Evolutionary conservation across 2,797 vertebrate species (phyloP), one percentile per base, ranked within the genome.

Genomic region (Gambelia wislizenii): DNA sequence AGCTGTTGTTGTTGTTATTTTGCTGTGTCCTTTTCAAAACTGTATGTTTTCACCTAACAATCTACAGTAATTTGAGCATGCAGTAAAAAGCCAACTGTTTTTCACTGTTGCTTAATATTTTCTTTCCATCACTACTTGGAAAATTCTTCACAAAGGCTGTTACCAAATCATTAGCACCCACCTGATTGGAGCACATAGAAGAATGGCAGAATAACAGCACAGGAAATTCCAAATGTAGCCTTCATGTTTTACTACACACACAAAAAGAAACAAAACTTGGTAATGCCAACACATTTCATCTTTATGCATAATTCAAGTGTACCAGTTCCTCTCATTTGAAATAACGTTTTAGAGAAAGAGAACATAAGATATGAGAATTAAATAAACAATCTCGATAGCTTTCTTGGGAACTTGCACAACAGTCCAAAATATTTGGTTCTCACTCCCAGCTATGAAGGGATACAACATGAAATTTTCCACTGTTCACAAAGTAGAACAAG

Each of bases 161-260:
- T 77, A 3, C n/a, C 52, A 33, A n/a, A 47, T 22, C 25, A 44
- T 67, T 42, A 59, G 56, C 18, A 91, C 93, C 1, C 91, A 95
- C 93, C 93, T 92, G 93, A 83, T 72, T 49, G 36, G 49, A 89
- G 44, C 9, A 78, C 84, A n/a, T 56, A 74, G 2, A 87, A 59
- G 16, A 95, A 91, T 1, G 70, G 84, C 2, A 93, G 0, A 52
- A 79, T 90, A 84, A 92, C n/a, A 12, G 84, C 33, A 85, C 86
- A 92, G 25, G 92, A 67, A 91, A 95, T 56, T 72, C 88, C 69
- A 76, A 39, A 69, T 27, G 10, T 4, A 87, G 84, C 22, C 64
- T 30, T 85, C 92, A 81, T 78, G 0, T 2, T 22, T 20, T 33
- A 44, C 93, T 94, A 47, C 16, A 12, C 2, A 67, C 44, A 89